Evolutionary conservation across 23 tunicate species (phyloP).

Genomic region (Botrylloides violaceus): DNA sequence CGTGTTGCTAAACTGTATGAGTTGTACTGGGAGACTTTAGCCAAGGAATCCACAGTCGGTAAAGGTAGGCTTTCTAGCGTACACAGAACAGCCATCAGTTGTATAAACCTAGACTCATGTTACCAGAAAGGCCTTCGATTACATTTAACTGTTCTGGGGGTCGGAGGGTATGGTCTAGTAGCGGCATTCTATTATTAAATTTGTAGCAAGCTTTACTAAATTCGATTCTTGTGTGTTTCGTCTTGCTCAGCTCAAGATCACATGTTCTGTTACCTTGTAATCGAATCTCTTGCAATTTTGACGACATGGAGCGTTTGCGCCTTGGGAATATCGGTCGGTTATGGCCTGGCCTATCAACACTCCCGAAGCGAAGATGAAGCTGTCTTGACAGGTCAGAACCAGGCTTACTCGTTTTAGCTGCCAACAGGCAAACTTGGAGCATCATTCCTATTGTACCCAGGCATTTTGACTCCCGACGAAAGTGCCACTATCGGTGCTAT

Average conservation of each 20-base stretch:
- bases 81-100: no score
- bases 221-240: background rate
- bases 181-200: no score
- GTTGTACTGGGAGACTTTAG: background rate
- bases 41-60: background rate
- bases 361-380: background rate
- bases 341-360: constrained; percentile 7
- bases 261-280: background rate
- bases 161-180: no score
- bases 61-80: no score
- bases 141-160: no score
- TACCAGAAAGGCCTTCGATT: no score
- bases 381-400: background rate
- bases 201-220: no score
- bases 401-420: no score
- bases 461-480: constrained; percentile 5
- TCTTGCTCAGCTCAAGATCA: background rate
- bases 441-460: background rate
- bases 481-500: constrained; percentile 20
- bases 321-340: constrained; percentile 3
- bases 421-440: no score
- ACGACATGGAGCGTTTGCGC: constrained; percentile 17
- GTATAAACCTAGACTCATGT: no score
- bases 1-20: background rate
- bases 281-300: constrained; percentile 16